phyloP scores from a whole-genome alignment of 2,888 invertebrate species.

The Clunio marinus region DNA sequence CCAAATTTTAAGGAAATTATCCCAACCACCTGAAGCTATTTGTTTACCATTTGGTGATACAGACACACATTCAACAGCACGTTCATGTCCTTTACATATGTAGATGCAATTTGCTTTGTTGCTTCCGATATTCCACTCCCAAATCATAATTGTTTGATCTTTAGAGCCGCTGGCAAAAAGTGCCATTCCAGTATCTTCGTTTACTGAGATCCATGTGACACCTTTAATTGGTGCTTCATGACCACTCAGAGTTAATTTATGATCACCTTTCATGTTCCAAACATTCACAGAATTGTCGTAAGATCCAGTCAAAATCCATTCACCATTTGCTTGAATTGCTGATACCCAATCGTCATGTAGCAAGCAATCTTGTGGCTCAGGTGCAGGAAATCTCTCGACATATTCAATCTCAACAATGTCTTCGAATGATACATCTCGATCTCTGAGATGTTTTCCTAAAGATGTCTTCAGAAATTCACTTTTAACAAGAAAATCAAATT shows the following conservation, averaged over 20 bases:
- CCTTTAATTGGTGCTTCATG: constrained; percentile 85
- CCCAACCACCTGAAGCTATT: constrained; percentile 88
- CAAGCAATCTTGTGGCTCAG: constrained; percentile 86
- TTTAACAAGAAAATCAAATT: constrained; percentile 84
- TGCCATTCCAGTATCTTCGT: constrained; percentile 59
- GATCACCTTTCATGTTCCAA: constrained; percentile 82
- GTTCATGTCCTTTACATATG: constrained; percentile 84
- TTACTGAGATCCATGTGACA: constrained; percentile 76
- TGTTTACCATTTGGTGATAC: constrained; percentile 63
- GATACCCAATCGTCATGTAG: constrained; percentile 99
- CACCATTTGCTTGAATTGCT: constrained; percentile 65
- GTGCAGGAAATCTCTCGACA: constrained; percentile 83
- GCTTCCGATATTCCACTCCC: constrained; percentile 75
- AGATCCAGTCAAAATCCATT: constrained; percentile 85
- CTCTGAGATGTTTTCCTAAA: constrained; percentile 70
- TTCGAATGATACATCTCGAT: constrained; percentile 74
- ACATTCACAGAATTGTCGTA: constrained; percentile 90
- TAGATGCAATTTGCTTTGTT: constrained; percentile 76
- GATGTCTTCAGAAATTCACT: constrained; percentile 74
- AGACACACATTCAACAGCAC: constrained; percentile 83
- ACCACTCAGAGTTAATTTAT: constrained; percentile 76
- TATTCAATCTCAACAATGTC: constrained; percentile 86
- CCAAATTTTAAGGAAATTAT: constrained; percentile 89
- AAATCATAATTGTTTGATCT: constrained; percentile 85
- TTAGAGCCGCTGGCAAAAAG: constrained; percentile 80